Base-by-base conservation (phyloP, 2,797 vertebrate species). In the Micromesistius poutassou region DNA sequence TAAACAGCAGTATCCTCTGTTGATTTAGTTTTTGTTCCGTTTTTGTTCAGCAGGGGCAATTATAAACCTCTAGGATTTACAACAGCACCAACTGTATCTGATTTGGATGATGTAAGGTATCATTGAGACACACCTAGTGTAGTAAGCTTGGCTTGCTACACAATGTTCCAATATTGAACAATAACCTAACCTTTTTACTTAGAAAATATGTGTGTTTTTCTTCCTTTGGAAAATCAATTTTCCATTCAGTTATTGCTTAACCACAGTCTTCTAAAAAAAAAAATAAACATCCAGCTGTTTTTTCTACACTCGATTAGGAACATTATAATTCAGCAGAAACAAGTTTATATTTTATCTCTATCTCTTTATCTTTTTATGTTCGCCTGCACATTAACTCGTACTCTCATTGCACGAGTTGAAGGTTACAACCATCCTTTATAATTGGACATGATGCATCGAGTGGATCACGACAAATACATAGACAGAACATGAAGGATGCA, bases 391-490 rank as follows among this genome's bases (percentile, higher is more conserved):
- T 68, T 25, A 8, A 68, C 62, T 62, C n/a, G 55, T 25, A 68
- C 25, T 68, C 62, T 68, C 25, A 12, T 8, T 62, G 55, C 55
- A 62, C n/a, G 55, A 25, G 55, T 62, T 68, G 62, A 68, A 68
- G 62, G 62, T 68, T 68, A 68, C 2, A 28, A 28, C 62, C 62
- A 68, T 68, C 25, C 28, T 68, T 28, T 68, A 68, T 68, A 68
- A 68, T 68, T 68, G 62, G 62, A 28, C 62, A 68, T 68, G 62
- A 68, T 68, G 62, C 25, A 68, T 68, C 2, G 25, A 28, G 28
- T 12, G 25, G 25, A 68, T 68, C 62, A 68, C 28, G 62, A 62
- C 62, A 71, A 72, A 77, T 55, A 66, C 19, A 77, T 71, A 3
- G 35, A 38, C 9, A 3, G 8, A 28, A 68, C 55, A 62, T 62